These are phyloP conservation scores for Chromoteleia sp. DNA, from an alignment of 2,888 invertebrate genomes.

Conservation along the genomic window DNA sequence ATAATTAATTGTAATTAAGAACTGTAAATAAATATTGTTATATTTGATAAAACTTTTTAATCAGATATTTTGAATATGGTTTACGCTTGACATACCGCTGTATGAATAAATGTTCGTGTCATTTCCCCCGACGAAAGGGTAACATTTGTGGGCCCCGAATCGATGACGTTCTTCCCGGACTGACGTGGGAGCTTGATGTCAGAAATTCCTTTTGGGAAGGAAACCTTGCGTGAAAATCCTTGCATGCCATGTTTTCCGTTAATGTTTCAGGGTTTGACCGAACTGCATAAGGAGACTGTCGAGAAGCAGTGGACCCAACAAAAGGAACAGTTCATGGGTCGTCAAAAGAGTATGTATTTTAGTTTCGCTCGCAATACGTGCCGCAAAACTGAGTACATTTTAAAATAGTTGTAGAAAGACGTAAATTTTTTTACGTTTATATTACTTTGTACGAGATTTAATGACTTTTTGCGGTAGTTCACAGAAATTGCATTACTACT, in stretches of 20 bases:
- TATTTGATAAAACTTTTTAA: neutral
- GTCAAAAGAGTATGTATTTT: slow-evolving; percentile 93
- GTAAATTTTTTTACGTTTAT: no score
- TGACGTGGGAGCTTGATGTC: slow-evolving; percentile 56
- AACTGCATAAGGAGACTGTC: slow-evolving; percentile 91
- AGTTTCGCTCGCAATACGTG: neutral
- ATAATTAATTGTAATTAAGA: no score
- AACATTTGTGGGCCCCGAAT: slow-evolving; percentile 31
- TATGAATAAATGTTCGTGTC: slow-evolving; percentile 14
- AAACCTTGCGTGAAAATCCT: slow-evolving; percentile 77
- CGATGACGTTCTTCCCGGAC: slow-evolving; percentile 54
- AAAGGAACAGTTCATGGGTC: slow-evolving; percentile 94
- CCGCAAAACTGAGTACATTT: neutral
- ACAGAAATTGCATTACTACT: neutral
- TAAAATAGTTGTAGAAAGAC: neutral
- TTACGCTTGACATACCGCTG: neutral
- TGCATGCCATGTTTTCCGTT: slow-evolving; percentile 81
- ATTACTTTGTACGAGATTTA: neutral
- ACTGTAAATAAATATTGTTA: no score
- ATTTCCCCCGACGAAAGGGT: slow-evolving; percentile 29
- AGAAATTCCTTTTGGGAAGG: slow-evolving; percentile 57
- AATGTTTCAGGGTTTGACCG: slow-evolving; percentile 92
- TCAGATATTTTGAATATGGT: neutral
- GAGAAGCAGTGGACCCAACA: slow-evolving; percentile 96
- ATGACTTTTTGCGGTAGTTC: neutral